Percentiles rank a stretch among this genome's conserved stretches.
phyloP scores from a whole-genome alignment of 2,797 vertebrate genomes.

The Threskiornis aethiopicus region DNA sequence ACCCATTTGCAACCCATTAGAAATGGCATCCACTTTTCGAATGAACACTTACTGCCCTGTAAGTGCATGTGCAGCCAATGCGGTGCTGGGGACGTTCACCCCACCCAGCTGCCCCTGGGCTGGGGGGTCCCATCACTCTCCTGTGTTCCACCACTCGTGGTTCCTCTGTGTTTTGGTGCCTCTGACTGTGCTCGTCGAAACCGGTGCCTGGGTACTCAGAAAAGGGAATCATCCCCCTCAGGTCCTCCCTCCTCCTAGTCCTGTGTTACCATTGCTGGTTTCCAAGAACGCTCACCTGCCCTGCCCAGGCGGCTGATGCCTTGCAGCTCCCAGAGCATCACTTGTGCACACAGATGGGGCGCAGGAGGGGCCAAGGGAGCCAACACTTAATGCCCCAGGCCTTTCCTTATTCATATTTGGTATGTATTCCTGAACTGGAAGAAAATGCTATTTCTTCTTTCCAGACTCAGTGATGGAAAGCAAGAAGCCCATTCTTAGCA shows the following conservation, averaged over 20 bases:
- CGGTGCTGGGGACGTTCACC: background rate
- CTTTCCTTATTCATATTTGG: background rate
- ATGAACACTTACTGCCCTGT: background rate
- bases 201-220: too few species aligned
- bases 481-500: background rate
- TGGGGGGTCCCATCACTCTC: background rate
- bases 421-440: background rate
- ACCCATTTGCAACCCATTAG: background rate
- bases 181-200: fast-evolving
- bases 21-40: too few species aligned
- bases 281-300: background rate
- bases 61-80: background rate
- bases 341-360: background rate
- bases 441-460: background rate
- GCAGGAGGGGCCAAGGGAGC: background rate
- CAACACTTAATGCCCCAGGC: background rate
- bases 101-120: too few species aligned
- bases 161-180: fast-evolving
- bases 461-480: background rate
- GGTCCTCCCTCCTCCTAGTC: background rate
- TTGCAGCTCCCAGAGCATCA: background rate
- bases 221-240: too few species aligned
- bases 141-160: background rate
- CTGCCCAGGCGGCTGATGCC: background rate
- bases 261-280: background rate